phyloP scores from a whole-genome alignment of 2,888 invertebrate genomes.

The Geotrupes spiniger region DNA sequence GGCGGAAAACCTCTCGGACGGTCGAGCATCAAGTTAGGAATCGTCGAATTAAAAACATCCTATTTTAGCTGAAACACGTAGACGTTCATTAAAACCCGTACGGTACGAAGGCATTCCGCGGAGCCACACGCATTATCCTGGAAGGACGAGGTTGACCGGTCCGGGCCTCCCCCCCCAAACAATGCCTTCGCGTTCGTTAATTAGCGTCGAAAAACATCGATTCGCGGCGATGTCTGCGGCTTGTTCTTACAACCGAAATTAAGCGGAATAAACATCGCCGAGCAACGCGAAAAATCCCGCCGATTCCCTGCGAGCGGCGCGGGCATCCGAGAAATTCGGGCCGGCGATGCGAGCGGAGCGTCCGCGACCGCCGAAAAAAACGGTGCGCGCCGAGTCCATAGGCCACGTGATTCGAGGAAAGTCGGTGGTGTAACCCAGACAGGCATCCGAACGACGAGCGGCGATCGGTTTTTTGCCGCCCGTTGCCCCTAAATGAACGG shows the following conservation, averaged over 20 bases:
- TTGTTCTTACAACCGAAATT: constrained; percentile 25
- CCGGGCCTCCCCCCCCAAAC: neutral
- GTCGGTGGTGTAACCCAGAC: constrained; percentile 27
- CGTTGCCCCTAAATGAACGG: constrained; percentile 30
- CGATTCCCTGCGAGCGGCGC: no score
- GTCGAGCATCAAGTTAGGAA: no score
- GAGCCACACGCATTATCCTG: no score
- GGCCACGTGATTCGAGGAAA: constrained; percentile 33
- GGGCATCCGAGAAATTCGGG: constrained; percentile 28
- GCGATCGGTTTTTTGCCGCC: constrained; percentile 29
- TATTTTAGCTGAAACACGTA: no score
- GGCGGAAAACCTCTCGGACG: no score
- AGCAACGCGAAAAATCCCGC: constrained; percentile 26
- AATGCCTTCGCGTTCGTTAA: constrained; percentile 45
- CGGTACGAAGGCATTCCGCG: no score
- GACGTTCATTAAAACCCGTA: no score
- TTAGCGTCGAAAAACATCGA: constrained; percentile 47
- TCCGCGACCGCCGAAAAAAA: constrained; percentile 15
- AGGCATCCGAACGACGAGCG: constrained; percentile 32
- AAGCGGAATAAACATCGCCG: constrained; percentile 27
- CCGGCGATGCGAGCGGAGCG: constrained; percentile 18
- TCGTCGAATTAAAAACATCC: no score
- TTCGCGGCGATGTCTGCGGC: constrained; percentile 36
- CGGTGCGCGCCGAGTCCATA: constrained; percentile 26
- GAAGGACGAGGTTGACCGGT: no score